Base-by-base conservation (phyloP, 2,113 vertebrate genomes). In the Beaufortia kweichowensis region DNA sequence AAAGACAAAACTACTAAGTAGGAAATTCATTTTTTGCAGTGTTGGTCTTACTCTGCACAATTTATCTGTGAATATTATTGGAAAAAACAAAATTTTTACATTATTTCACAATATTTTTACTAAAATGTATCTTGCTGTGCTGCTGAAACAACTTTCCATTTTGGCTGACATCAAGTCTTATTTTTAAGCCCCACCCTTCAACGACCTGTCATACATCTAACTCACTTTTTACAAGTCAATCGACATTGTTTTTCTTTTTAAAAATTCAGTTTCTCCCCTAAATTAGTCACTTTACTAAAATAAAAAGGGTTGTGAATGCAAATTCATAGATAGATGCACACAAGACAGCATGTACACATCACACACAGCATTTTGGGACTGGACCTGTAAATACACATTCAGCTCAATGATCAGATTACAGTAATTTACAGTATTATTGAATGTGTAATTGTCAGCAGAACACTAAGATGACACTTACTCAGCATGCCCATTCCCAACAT, bases 401-500 rank as follows among this genome's bases (percentile, higher is more conserved):
- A 50, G 21, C 12, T 69, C 48, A 55, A 69, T 24, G 14, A 69
- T 55, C 29, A 55, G 21, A 33, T 55, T 15, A 56, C 48, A 69
- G 12, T 55, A 53, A 53, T 19, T 50, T 23, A 56, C 63, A 26
- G 28, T 28, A 11, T 48, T 48, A 53, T 46, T 24, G 21, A 46
- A 61, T 55, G 35, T 15, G 21, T 46, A 74, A 74, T 74, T 46
- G 70, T 29, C 14, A 46, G 15, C 41, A 59, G 57, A 26, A 53
- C 35, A 68, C 10, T 41, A 53, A 73, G 33, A 41, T 53, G 46
- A 9, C 60, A 94, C 95, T 95, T 91, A 96, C 95, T 95, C 85
- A 96, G 91, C 95, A 96, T 96, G 81, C 95, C 95, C 95, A 96
- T 96, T 82, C 95, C 94, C 11, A 96, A 91, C 95, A 96, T 96